Base-by-base conservation (phyloP, 1,140 invertebrate species). In the Linepithema humile region DNA sequence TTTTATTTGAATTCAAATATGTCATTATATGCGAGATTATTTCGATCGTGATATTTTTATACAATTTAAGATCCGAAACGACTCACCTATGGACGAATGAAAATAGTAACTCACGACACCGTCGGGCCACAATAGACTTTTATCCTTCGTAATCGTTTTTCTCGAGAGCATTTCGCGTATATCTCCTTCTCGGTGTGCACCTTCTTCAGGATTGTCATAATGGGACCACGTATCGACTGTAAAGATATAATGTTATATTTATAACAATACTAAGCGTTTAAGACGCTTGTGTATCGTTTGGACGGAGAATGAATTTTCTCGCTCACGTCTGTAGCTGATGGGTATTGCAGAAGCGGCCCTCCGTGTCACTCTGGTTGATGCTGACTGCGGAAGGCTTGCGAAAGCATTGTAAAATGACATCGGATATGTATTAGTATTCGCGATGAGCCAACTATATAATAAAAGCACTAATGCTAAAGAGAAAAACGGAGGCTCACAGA, bases 171-270 rank as follows among this genome's bases (percentile, higher is more conserved):
- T 35, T 7, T 53, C n/a, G 12, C 20, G 3, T 57, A 87, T 83
- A 57, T 87, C 84, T 23, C 86, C 84, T 53, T 87, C 78, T 45
- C 48, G 77, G 26, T 62, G 2, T 10, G 0, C 35, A 45, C 77
- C 78, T 85, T 87, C 86, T 45, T 87, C 86, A 10, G 86, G 84
- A 75, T 87, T 87, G 26, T 87, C 72, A 17, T 85, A 87, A 10
- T 77, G 77, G 5, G 86, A 87, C 86, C 86, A 87, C 17, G 45
- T 17, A 60, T 87, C 59, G n/a, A 87, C 86, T 87, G 32, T 9
- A 7, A 20, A 2, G 60, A 57, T 29, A 43, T 15, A 83, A 59
- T 23, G 40, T 57, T 43, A 40, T 57, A 43, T 48, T 78, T 17
- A 64, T 48, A 35, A 50, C n/a, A n/a, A n/a, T n/a, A n/a, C n/a